Conservation (phyloP, 2,113 vertebrate species). For the Nyctibius bracteatus region DNA sequence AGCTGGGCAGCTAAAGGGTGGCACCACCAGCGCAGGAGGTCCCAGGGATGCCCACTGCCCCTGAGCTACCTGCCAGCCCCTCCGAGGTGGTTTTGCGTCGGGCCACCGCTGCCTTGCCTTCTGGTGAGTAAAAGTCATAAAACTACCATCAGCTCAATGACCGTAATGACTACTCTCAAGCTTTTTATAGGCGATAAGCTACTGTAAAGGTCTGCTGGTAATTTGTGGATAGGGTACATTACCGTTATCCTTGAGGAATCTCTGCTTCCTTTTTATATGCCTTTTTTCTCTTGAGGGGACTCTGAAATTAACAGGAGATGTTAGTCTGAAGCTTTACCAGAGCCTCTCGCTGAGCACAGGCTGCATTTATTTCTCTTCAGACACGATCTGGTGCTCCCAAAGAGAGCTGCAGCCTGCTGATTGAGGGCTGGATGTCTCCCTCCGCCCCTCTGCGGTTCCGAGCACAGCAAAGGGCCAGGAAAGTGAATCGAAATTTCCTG, state of each 20-base stretch:
- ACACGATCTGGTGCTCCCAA: neutral
- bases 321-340: neutral
- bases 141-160: constrained; percentile 41
- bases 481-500: constrained; percentile 27
- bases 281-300: constrained; percentile 37
- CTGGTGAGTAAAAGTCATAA: constrained; percentile 29
- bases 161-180: constrained; percentile 55
- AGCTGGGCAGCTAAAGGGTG: neutral
- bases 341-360: constrained; percentile 18
- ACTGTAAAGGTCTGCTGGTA: constrained; percentile 65
- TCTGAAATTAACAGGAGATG: constrained; percentile 6
- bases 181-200: constrained; percentile 63
- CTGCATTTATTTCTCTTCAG: constrained; percentile 40
- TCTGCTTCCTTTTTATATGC: constrained; percentile 44
- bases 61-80: neutral
- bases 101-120: neutral
- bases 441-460: neutral
- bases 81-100: neutral
- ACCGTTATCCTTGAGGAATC: constrained; percentile 59
- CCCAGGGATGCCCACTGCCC: neutral
- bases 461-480: neutral
- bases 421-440: neutral
- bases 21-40: neutral
- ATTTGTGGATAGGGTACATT: constrained; percentile 60
- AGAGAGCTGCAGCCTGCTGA: constrained; percentile 14